Conservation (phyloP, 2,797 vertebrate genomes). For the Siniperca scherzeri region DNA sequence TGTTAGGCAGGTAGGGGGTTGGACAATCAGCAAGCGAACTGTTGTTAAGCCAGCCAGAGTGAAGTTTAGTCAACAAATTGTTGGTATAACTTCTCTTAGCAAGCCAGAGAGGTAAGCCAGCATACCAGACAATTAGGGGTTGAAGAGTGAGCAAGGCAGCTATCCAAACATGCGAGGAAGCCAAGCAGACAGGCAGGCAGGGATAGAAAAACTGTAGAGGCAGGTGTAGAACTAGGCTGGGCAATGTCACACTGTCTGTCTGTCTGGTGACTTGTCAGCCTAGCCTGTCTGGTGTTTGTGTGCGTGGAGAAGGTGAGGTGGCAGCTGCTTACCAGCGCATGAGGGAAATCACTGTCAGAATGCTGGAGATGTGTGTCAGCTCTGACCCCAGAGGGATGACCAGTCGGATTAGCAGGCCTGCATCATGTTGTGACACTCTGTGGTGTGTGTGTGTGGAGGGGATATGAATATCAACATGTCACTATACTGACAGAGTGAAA, state of each 20-base stretch:
- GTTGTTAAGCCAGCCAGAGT: conserved; percentile 22
- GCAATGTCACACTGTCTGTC: conserved; percentile 30
- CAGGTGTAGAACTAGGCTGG: conserved; percentile 47
- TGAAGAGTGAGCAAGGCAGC: conserved; percentile 34
- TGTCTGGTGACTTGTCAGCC: conserved; percentile 36
- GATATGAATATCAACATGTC: conserved; percentile 22
- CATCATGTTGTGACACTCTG: conserved; percentile 42
- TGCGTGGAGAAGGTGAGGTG: conserved; percentile 29
- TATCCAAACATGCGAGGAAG: conserved; percentile 36
- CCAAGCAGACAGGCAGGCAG: conserved; percentile 14
- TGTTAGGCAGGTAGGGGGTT: conserved; percentile 32
- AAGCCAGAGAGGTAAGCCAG: conserved; percentile 28
- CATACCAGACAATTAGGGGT: conserved; percentile 39
- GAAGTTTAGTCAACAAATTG: conserved; percentile 31
- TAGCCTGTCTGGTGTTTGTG: conserved; percentile 21
- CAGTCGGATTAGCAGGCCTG: conserved; percentile 68
- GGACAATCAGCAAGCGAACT: conserved; percentile 39
- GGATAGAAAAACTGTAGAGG: conserved; percentile 11
- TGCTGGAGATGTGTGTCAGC: conserved; percentile 71
- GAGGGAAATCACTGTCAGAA: conserved; percentile 76
- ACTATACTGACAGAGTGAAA: conserved; percentile 29
- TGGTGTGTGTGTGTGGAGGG: background rate
- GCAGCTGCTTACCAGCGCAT: conserved; percentile 71
- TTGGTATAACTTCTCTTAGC: conserved; percentile 21
- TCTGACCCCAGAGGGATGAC: conserved; percentile 72